Conservation (phyloP, 2,888 invertebrate species). For the Thymelicus acteon region DNA sequence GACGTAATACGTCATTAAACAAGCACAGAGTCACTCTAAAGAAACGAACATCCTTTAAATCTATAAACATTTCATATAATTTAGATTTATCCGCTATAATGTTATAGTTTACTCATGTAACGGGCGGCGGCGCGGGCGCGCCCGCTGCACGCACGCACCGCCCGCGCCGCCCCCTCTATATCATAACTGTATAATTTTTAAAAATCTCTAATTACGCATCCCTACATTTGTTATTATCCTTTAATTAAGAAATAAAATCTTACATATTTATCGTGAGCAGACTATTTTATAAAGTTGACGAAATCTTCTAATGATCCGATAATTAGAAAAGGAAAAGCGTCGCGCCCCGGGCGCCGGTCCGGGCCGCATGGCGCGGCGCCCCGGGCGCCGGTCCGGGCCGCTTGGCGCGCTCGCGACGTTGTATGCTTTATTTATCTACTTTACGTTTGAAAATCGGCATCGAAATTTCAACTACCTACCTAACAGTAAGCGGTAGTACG, state of each 20-base stretch:
- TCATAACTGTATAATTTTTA: conserved; percentile 84
- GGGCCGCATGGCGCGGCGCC: conserved; percentile 58
- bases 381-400: conserved; percentile 39
- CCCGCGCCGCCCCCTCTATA: conserved; percentile 49
- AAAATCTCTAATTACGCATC: conserved; percentile 85
- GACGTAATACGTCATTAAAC: conserved; percentile 69
- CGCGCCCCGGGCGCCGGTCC: conserved; percentile 52
- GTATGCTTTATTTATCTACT: conserved; percentile 79
- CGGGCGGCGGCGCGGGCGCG: conserved; percentile 43
- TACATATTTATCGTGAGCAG: conserved; percentile 83
- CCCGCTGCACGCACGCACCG: conserved; percentile 33
- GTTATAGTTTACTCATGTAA: conserved; percentile 85
- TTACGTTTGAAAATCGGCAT: conserved; percentile 82
- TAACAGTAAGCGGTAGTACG: conserved; percentile 84
- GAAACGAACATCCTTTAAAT: conserved; percentile 81
- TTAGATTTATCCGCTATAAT: conserved; percentile 84
- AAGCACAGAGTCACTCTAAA: conserved; percentile 81
- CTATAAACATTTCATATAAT: conserved; percentile 85
- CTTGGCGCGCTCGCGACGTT: conserved; percentile 70
- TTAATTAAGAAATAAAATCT: conserved; percentile 85
- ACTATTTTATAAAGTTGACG: conserved; percentile 83
- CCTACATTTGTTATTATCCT: conserved; percentile 84
- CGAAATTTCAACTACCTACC: conserved; percentile 85
- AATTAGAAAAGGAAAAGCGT: conserved; percentile 80
- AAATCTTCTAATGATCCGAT: conserved; percentile 81